Evolutionary conservation across 2,113 vertebrate species (phyloP).

Genomic region (Gobius niger): DNA sequence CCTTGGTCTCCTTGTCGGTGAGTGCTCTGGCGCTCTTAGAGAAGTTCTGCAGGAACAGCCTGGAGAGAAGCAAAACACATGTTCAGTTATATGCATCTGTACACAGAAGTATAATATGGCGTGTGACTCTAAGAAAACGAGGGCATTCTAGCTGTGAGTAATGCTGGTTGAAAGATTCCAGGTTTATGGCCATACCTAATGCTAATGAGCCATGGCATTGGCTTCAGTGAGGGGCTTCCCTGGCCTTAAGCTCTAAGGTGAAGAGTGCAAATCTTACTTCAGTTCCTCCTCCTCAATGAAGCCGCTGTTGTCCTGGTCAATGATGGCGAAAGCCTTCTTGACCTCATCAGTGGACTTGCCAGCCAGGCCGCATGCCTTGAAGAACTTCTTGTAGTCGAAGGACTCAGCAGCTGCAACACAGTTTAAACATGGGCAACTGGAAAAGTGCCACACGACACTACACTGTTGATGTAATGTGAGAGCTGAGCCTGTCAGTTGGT

Average conservation of each 20-base stretch:
- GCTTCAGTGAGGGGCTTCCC: neutral
- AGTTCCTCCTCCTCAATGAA: slow-evolving; percentile 84
- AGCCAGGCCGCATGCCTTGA: slow-evolving; percentile 73
- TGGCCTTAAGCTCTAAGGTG: neutral
- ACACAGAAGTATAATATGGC: neutral
- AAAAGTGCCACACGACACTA: slow-evolving; percentile 3
- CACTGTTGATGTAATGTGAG: slow-evolving; percentile 14
- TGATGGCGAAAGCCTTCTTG: slow-evolving; percentile 76
- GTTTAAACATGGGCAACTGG: slow-evolving; percentile 13
- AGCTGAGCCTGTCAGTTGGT: slow-evolving; percentile 9
- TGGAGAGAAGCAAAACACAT: slow-evolving; percentile 30
- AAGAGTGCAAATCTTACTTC: slow-evolving; percentile 65
- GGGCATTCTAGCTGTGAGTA: neutral
- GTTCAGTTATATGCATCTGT: slow-evolving; percentile 1
- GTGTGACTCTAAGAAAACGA: neutral
- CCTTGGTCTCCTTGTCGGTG: slow-evolving; percentile 77
- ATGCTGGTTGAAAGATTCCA: neutral
- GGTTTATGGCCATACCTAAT: neutral
- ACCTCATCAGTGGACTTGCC: slow-evolving; percentile 69
- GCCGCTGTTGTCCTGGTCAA: slow-evolving; percentile 81
- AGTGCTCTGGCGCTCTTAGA: slow-evolving; percentile 70
- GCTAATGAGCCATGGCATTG: neutral
- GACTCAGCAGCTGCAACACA: slow-evolving; percentile 69
- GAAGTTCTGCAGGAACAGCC: slow-evolving; percentile 83
- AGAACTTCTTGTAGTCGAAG: slow-evolving; percentile 79